Evolutionary conservation across 2,113 vertebrate species (phyloP).

Genomic region (Podiceps cristatus): DNA sequence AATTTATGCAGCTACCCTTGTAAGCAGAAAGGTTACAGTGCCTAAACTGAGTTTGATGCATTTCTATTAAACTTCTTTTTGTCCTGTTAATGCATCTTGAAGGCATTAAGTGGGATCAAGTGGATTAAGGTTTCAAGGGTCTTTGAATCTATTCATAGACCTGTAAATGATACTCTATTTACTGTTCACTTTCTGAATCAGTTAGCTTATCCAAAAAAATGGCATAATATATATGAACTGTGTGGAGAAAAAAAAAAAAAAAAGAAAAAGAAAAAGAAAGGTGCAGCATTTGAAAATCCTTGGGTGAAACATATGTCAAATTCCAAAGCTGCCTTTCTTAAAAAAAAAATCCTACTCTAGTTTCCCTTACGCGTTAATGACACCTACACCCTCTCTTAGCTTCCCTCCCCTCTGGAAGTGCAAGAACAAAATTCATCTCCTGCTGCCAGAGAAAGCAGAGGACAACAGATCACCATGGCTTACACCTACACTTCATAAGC

Average conservation of each 20-base stretch:
- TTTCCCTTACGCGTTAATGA: not conserved
- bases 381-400: not conserved
- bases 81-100: constrained; percentile 53
- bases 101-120: constrained; percentile 48
- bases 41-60: not conserved
- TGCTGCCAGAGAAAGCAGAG: not conserved
- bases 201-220: not conserved
- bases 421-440: not conserved
- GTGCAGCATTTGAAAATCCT: constrained; percentile 7
- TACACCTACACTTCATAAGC: not conserved
- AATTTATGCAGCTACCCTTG: not conserved
- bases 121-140: constrained; percentile 51
- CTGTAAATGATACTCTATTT: constrained; percentile 23
- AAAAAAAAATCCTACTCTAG: not conserved
- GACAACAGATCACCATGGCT: not conserved
- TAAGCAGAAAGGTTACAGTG: not conserved
- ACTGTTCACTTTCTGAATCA: not conserved
- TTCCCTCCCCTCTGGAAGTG: not conserved
- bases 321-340: not conserved
- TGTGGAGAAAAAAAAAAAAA: not conserved
- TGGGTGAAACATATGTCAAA: not conserved
- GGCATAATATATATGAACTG: not conserved
- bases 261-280: not conserved
- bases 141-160: constrained; percentile 28
- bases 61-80: constrained; percentile 20